Percentiles rank a stretch among this genome's conserved stretches.
Conservation (phyloP, 2,113 vertebrate genomes). For the Donacobius atricapilla region DNA sequence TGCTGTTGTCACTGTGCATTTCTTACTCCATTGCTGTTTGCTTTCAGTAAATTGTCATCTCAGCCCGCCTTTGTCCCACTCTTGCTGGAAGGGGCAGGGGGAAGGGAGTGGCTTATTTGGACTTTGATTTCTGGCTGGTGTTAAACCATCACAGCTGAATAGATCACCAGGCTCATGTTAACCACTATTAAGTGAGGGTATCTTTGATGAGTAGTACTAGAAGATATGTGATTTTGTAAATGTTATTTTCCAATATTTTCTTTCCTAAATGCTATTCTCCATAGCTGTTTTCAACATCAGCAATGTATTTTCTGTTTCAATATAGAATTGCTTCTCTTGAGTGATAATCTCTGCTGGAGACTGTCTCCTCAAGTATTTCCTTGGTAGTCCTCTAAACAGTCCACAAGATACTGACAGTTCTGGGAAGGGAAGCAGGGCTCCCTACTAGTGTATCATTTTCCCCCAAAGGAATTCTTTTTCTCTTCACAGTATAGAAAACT, state of each 20-base stretch:
- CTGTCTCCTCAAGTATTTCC: neutral
- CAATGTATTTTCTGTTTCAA: neutral
- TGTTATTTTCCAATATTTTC: neutral
- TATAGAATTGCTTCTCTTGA: neutral
- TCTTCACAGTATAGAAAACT: neutral
- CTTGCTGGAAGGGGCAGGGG: neutral
- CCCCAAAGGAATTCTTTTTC: neutral
- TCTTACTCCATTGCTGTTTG: neutral
- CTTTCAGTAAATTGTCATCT: neutral
- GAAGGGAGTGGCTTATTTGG: neutral
- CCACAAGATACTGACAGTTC: neutral
- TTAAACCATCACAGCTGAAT: neutral
- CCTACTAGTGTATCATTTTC: neutral
- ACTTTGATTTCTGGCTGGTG: neutral
- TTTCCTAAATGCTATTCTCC: neutral
- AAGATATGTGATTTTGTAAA: neutral
- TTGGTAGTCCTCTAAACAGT: neutral
- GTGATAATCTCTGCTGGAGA: neutral
- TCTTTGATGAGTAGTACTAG: neutral
- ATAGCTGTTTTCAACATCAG: neutral
- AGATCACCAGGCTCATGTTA: neutral
- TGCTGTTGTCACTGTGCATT: neutral
- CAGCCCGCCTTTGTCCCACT: neutral
- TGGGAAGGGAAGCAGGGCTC: neutral
- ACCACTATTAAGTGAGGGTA: neutral